Conservation (phyloP, 2,797 vertebrate genomes). For the Delichon dasypus region DNA sequence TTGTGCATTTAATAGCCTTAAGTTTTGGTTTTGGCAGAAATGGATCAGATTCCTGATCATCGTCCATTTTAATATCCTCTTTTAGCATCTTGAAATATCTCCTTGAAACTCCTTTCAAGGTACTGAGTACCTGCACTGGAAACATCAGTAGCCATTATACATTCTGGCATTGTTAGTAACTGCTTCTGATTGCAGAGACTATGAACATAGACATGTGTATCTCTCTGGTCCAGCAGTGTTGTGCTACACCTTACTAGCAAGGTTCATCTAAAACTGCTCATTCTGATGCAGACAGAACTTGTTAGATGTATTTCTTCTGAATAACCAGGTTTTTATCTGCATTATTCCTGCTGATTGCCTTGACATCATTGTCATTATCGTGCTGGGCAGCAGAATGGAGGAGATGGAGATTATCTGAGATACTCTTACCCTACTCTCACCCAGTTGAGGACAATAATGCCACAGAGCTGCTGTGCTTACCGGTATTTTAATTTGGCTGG, state of each 20-base stretch:
- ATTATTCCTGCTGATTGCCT: neutral
- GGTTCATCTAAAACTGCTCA: neutral
- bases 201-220: neutral
- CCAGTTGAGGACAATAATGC: neutral
- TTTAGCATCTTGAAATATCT: neutral
- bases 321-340: neutral
- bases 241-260: neutral
- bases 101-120: neutral
- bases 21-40: neutral
- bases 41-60: neutral
- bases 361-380: neutral
- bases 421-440: neutral
- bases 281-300: neutral
- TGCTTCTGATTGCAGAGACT: neutral
- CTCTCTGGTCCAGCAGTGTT: neutral
- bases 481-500: neutral
- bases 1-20: neutral
- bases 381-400: neutral
- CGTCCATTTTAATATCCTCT: neutral
- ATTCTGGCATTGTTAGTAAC: neutral
- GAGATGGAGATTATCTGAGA: neutral
- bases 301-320: neutral
- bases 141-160: neutral
- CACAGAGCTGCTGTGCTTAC: neutral
- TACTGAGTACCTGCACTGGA: neutral